A percentile compares a stretch with the other conserved stretches of the same genome.
These are phyloP conservation scores for Pocillopora damicornis DNA, from an alignment of 64 coral and sea anemone genomes.

Conservation along the genomic window DNA sequence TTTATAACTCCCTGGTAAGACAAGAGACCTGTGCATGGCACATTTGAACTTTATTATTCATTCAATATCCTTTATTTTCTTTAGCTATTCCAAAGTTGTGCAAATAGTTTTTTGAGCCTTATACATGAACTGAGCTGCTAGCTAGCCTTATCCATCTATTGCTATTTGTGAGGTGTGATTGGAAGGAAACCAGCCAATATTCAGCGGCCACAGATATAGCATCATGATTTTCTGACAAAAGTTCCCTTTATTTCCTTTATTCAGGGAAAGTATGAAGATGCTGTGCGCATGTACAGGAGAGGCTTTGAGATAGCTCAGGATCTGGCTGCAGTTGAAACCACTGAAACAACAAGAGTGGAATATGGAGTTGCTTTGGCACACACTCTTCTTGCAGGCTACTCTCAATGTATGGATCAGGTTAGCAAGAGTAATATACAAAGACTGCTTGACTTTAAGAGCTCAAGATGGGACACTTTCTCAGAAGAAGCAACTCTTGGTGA, in stretches of 20 bases:
- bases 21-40: background rate
- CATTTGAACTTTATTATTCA: background rate
- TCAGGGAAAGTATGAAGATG: slow-evolving; percentile 82
- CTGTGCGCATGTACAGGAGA: slow-evolving; percentile 83
- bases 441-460: slow-evolving; percentile 82
- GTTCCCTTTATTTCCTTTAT: background rate
- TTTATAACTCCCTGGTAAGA: slow-evolving; percentile 89
- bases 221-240: background rate
- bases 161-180: no score
- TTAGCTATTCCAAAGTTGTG: no score
- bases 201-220: no score
- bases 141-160: no score
- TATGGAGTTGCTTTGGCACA: slow-evolving; percentile 77
- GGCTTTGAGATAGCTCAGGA: slow-evolving; percentile 91
- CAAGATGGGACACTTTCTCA: slow-evolving; percentile 69
- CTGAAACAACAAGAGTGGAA: slow-evolving; percentile 72
- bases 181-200: no score
- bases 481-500: slow-evolving; percentile 50
- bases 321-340: slow-evolving; percentile 48
- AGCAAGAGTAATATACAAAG: slow-evolving; percentile 72
- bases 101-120: no score
- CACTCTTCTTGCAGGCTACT: slow-evolving; percentile 57
- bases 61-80: background rate
- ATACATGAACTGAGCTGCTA: no score
- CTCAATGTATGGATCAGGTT: slow-evolving; percentile 73